phyloP scores from a whole-genome alignment of 1,140 invertebrate genomes.

The Danaus melanippus region DNA sequence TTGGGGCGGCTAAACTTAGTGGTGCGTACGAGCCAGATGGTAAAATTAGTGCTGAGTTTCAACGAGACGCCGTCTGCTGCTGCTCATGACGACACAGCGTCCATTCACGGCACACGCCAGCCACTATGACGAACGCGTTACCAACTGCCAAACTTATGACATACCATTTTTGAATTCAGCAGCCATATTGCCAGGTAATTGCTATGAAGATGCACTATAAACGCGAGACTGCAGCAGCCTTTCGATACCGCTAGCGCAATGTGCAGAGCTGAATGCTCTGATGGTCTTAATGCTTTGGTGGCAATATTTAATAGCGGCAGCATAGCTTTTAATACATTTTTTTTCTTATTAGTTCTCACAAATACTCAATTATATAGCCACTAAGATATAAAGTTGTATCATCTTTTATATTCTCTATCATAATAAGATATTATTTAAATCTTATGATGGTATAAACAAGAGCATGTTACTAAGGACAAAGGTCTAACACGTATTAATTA shows the following conservation, averaged over 20 bases:
- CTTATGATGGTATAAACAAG: no score
- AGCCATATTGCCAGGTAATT: conserved; percentile 43
- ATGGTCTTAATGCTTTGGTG: no score
- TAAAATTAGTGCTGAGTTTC: conserved; percentile 67
- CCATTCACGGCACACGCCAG: conserved; percentile 61
- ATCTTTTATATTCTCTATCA: no score
- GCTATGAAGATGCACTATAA: conserved; percentile 7
- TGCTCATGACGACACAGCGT: conserved; percentile 60
- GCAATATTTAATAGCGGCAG: no score
- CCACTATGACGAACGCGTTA: conserved; percentile 43
- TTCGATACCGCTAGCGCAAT: conserved; percentile 2
- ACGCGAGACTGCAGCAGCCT: neutral
- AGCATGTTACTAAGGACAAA: no score
- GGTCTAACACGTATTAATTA: no score
- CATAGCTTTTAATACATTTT: no score
- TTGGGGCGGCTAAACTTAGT: conserved; percentile 73
- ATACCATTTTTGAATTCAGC: conserved; percentile 53
- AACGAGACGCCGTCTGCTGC: conserved; percentile 65
- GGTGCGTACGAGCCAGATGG: conserved; percentile 68
- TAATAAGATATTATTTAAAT: no score
- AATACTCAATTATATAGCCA: no score
- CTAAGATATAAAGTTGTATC: no score
- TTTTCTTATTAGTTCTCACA: no score
- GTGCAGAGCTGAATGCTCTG: no score
- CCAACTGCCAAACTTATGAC: conserved; percentile 67